A percentile compares a stretch with the other conserved stretches of the same genome.
Evolutionary conservation across 64 coral and sea anemone species (phyloP).

Genomic region (Porites australiensis): DNA sequence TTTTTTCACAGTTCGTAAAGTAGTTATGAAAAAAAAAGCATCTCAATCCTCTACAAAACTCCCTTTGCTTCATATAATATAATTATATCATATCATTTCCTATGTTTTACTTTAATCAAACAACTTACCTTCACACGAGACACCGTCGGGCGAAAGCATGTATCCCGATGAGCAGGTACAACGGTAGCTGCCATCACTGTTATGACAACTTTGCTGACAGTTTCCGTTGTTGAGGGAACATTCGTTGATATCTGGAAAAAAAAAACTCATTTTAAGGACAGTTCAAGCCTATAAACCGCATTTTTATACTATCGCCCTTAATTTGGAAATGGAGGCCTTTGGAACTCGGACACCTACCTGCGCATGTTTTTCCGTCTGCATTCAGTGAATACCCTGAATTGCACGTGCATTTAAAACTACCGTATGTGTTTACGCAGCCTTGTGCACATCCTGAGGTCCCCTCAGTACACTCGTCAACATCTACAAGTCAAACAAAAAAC

Average conservation of each 20-base stretch:
- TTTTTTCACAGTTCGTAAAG: too few species aligned
- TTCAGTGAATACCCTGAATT: constrained; percentile 60
- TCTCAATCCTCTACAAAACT: too few species aligned
- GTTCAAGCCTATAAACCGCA: too few species aligned
- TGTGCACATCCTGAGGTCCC: constrained; percentile 45
- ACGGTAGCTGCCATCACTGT: constrained; percentile 42
- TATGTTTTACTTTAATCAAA: neutral
- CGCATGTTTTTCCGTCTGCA: constrained; percentile 51
- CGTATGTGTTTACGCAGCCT: constrained; percentile 63
- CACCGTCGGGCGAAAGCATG: constrained; percentile 47
- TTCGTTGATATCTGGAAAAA: constrained; percentile 67
- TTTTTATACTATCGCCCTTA: too few species aligned
- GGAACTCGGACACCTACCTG: neutral
- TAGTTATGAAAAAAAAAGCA: too few species aligned
- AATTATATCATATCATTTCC: too few species aligned
- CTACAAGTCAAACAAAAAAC: neutral
- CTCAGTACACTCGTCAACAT: constrained; percentile 69
- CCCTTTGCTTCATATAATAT: too few species aligned
- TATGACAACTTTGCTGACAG: constrained; percentile 73
- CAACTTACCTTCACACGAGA: constrained; percentile 73
- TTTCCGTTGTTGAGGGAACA: constrained; percentile 57
- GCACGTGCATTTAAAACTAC: constrained; percentile 64
- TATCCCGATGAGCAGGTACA: constrained; percentile 62
- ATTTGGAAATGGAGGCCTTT: too few species aligned
- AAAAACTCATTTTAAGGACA: too few species aligned